A percentile compares a stretch with the other conserved stretches of the same genome.
Evolutionary conservation across 2,888 invertebrate species (phyloP).

Genomic region (Meta bourneti): DNA sequence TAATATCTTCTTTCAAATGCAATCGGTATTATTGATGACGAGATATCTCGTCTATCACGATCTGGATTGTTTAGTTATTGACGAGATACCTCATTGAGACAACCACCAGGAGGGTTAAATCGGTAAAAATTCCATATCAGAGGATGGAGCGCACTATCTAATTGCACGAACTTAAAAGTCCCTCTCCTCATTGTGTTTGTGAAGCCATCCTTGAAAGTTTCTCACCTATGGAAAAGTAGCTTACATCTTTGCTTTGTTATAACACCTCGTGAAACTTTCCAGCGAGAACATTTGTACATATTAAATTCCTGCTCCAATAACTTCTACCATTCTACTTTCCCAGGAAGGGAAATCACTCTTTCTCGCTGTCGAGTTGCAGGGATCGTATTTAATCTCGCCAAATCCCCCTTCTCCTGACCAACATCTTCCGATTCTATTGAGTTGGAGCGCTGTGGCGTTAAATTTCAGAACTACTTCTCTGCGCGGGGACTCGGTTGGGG

Average conservation of each 20-base stretch:
- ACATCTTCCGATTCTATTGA: not conserved
- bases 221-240: not conserved
- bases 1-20: too few relatives aligned
- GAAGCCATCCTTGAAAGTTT: not conserved
- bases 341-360: not conserved
- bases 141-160: too few relatives aligned
- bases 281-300: not conserved
- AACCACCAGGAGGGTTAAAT: too few relatives aligned
- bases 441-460: not conserved
- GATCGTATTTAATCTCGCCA: not conserved
- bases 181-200: too few relatives aligned
- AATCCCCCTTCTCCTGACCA: not conserved
- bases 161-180: too few relatives aligned
- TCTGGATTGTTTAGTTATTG: too few relatives aligned
- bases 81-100: too few relatives aligned
- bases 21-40: too few relatives aligned
- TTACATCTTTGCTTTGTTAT: not conserved
- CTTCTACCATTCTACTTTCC: not conserved
- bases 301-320: not conserved
- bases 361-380: not conserved
- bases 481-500: not conserved
- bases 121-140: too few relatives aligned
- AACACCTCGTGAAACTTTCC: not conserved
- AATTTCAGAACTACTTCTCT: not conserved
- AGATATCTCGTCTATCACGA: too few relatives aligned